These are phyloP conservation scores for Pissodes strobi DNA, from an alignment of 1,140 invertebrate genomes.

Conservation along the genomic window DNA sequence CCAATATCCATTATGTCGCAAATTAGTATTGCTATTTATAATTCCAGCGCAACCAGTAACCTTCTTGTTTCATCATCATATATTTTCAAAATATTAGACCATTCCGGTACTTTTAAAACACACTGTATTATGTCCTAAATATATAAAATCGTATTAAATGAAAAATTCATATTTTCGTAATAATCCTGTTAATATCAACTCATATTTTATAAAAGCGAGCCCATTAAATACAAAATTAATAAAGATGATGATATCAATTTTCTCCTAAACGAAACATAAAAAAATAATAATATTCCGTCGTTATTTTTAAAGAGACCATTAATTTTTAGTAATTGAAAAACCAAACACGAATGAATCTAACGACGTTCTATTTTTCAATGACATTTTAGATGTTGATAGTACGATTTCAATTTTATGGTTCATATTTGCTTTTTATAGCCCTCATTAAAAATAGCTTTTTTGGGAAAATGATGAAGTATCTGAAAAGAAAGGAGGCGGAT, in stretches of 20 bases:
- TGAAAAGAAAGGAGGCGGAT: neutral
- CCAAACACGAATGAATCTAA: neutral
- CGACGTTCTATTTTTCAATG: neutral
- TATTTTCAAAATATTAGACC: no score
- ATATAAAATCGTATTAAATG: neutral
- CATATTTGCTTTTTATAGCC: neutral
- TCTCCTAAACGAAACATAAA: neutral
- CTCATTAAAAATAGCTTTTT: neutral
- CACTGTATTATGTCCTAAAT: no score
- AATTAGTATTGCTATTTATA: no score
- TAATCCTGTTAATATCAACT: neutral
- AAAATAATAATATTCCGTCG: neutral
- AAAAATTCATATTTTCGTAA: constrained; percentile 2
- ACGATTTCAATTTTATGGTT: neutral
- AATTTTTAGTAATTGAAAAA: neutral
- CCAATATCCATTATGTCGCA: no score
- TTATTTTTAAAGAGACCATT: neutral
- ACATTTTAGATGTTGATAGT: neutral
- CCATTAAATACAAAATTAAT: neutral
- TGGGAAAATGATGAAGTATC: no score
- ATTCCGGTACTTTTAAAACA: no score
- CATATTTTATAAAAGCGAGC: neutral
- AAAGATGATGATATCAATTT: constrained; percentile 1
- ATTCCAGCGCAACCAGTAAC: no score
- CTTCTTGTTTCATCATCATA: no score